Evolutionary conservation across 2,797 vertebrate species (phyloP).

Genomic region (Eleutherodactylus coqui): DNA sequence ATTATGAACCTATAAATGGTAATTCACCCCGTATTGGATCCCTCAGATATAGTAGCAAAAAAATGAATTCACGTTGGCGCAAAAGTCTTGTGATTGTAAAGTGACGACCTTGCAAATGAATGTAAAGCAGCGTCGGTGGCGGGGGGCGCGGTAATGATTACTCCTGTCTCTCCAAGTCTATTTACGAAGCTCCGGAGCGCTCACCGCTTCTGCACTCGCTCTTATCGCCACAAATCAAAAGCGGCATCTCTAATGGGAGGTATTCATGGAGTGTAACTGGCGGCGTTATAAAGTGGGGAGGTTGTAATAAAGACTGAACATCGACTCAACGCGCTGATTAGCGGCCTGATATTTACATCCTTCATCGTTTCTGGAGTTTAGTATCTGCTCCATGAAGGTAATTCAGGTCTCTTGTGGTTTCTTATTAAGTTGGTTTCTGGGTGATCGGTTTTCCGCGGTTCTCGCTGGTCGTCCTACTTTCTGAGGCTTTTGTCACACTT

Average conservation of each 20-base stretch:
- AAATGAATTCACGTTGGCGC: neutral
- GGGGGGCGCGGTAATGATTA: neutral
- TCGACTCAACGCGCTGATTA: neutral
- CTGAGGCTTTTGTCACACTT: too few species aligned
- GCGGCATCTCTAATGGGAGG: neutral
- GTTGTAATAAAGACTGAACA: neutral
- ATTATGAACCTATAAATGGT: neutral
- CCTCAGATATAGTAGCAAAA: neutral
- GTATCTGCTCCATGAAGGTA: neutral
- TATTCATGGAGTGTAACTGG: neutral
- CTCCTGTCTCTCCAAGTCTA: neutral
- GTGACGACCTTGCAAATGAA: neutral
- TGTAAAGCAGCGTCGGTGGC: neutral
- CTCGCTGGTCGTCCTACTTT: too few species aligned
- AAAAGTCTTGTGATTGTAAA: neutral
- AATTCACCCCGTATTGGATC: neutral
- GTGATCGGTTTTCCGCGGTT: too few species aligned
- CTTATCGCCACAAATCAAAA: slow-evolving; percentile 7
- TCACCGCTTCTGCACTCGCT: neutral
- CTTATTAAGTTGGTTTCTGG: too few species aligned
- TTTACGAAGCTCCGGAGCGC: neutral
- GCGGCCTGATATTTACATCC: neutral
- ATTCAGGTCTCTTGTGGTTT: too few species aligned
- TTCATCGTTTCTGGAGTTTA: neutral
- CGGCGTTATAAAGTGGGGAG: neutral